Evolutionary conservation across 1,140 invertebrate genomes (phyloP).

Genomic region (Megalopta genalis): DNA sequence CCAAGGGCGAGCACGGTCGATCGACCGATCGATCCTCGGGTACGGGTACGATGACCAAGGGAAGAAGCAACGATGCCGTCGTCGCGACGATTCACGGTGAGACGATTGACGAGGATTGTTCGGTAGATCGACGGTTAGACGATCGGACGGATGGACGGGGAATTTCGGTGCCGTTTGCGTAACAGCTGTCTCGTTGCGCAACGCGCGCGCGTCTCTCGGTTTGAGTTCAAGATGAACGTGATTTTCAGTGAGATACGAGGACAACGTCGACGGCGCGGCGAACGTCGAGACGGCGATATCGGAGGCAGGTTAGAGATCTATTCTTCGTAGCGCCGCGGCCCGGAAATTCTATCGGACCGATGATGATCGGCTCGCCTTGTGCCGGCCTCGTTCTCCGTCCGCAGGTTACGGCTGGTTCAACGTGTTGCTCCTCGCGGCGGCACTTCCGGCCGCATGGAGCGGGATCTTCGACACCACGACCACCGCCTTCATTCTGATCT

Average conservation of each 20-base stretch:
- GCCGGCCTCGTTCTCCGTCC: background rate
- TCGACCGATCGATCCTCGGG: background rate
- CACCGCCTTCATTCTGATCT: constrained; percentile 74
- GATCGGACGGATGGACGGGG: background rate
- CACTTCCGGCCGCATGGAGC: constrained; percentile 71
- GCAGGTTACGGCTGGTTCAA: constrained; percentile 77
- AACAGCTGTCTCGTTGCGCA: constrained; percentile 14
- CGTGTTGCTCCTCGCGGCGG: constrained; percentile 72
- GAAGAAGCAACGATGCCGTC: constrained; percentile 44
- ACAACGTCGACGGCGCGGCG: constrained; percentile 54
- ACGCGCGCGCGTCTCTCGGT: background rate
- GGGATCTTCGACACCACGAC: constrained; percentile 74
- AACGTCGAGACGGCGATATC: constrained; percentile 70
- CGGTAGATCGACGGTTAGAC: too few species aligned
- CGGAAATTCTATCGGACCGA: too few species aligned
- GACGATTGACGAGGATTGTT: too few species aligned
- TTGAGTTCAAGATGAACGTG: background rate
- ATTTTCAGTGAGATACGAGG: constrained; percentile 59
- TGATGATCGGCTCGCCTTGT: too few species aligned
- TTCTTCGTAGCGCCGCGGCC: too few species aligned
- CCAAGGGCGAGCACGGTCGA: background rate
- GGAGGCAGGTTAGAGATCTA: constrained; percentile 70
- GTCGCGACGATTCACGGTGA: constrained; percentile 66
- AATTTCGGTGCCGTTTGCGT: constrained; percentile 7
- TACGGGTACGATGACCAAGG: constrained; percentile 40